Percentiles rank a stretch among this genome's conserved stretches.
phyloP scores from a whole-genome alignment of 2,797 vertebrate genomes.

The Clarias pachynema region DNA sequence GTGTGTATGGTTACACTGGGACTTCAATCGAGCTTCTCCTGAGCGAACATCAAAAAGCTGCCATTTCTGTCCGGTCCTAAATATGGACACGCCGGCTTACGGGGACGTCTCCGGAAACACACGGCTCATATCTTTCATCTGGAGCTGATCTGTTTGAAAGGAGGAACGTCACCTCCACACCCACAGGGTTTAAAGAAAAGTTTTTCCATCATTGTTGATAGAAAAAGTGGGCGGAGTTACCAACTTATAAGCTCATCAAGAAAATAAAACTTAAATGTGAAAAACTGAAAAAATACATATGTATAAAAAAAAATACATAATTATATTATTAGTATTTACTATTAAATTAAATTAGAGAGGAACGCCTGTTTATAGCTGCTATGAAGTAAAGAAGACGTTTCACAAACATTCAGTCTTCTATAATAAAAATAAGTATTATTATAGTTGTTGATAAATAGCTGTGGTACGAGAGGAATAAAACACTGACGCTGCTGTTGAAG shows the following conservation, averaged over 20 bases:
- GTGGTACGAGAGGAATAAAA: background rate
- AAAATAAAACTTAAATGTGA: background rate
- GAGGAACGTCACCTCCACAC: background rate
- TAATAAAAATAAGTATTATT: background rate
- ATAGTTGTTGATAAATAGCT: background rate
- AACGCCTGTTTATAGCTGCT: background rate
- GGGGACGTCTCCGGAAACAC: background rate
- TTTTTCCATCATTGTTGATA: background rate
- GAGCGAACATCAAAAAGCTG: constrained; percentile 51
- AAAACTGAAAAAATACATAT: background rate
- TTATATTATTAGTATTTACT: background rate
- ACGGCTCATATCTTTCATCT: background rate
- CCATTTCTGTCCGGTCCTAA: constrained; percentile 48
- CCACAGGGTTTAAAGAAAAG: background rate
- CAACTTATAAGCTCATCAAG: background rate
- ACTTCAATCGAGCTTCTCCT: constrained; percentile 46
- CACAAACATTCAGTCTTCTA: background rate
- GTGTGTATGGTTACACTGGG: constrained; percentile 25
- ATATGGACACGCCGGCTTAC: background rate
- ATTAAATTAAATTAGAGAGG: background rate
- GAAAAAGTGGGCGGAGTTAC: background rate
- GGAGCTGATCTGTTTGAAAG: background rate
- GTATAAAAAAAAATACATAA: background rate
- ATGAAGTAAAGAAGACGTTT: background rate
- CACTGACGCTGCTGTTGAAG: background rate